These are phyloP conservation scores for Synaphobranchus kaupii DNA, from an alignment of 2,797 vertebrate species.

Conservation along the genomic window DNA sequence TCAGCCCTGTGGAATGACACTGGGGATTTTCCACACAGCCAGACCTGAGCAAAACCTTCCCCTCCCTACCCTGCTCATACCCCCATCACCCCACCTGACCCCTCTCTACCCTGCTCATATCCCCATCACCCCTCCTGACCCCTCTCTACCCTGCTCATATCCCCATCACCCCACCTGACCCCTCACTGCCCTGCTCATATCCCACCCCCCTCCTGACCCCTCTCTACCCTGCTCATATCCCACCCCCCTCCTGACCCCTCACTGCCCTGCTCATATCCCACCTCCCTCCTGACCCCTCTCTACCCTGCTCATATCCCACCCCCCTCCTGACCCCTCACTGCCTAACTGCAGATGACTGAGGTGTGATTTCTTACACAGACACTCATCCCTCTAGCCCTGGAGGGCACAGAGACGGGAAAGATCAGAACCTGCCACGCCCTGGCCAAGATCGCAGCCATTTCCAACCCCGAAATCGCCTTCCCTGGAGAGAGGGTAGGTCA, in stretches of 20 bases:
- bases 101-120: neutral
- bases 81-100: too few species aligned
- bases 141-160: too few species aligned
- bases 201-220: neutral
- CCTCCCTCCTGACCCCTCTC: too few species aligned
- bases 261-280: too few species aligned
- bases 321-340: neutral
- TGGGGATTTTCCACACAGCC: too few species aligned
- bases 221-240: too few species aligned
- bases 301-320: neutral
- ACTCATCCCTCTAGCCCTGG: constrained; percentile 89
- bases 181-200: neutral
- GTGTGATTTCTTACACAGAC: constrained; percentile 69
- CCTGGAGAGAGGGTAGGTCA: constrained; percentile 88
- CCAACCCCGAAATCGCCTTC: constrained; percentile 94
- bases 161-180: too few species aligned
- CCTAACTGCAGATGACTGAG: neutral
- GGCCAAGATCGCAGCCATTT: constrained; percentile 90
- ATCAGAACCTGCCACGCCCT: constrained; percentile 85
- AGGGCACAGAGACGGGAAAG: constrained; percentile 88
- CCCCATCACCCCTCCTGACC: neutral
- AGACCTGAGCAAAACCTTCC: too few species aligned
- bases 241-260: too few species aligned
- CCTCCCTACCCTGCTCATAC: too few species aligned
- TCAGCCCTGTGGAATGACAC: too few species aligned